phyloP scores from a whole-genome alignment of 2,797 vertebrate genomes.

The Darevskia mixta region DNA sequence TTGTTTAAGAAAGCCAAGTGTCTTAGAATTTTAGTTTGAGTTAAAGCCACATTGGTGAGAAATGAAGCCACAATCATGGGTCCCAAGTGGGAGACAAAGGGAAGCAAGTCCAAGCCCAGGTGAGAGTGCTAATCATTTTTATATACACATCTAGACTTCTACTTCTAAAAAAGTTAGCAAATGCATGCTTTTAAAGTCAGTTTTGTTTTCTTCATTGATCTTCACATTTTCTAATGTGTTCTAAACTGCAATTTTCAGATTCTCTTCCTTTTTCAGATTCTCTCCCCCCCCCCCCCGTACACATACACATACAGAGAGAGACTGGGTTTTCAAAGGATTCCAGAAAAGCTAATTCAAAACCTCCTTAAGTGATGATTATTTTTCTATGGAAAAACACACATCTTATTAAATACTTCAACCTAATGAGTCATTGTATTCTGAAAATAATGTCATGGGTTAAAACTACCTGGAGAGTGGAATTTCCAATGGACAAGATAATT shows the following conservation, averaged over 20 bases:
- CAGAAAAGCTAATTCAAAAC: conserved; percentile 23
- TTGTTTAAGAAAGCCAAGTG: background rate
- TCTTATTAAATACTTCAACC: conserved; percentile 40
- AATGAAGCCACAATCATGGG: background rate
- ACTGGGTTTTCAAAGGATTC: background rate
- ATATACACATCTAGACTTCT: background rate
- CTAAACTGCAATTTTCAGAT: background rate
- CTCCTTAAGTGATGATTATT: conserved; percentile 58
- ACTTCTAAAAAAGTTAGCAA: background rate
- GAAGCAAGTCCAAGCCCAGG: background rate
- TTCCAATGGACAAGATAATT: background rate
- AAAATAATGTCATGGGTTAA: conserved; percentile 21
- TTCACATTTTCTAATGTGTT: background rate
- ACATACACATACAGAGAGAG: background rate
- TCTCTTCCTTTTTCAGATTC: background rate
- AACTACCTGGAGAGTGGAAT: background rate
- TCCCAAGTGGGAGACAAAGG: background rate
- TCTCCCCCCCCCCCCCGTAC: background rate
- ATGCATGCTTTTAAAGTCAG: background rate
- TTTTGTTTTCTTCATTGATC: background rate
- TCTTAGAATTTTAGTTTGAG: background rate
- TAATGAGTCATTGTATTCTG: background rate
- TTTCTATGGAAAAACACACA: conserved; percentile 32
- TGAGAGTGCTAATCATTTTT: background rate
- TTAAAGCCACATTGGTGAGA: background rate